Percentiles rank a stretch among this genome's conserved stretches.
Conservation (phyloP, 2,113 vertebrate genomes). For the Todiramphus saurophagus region DNA sequence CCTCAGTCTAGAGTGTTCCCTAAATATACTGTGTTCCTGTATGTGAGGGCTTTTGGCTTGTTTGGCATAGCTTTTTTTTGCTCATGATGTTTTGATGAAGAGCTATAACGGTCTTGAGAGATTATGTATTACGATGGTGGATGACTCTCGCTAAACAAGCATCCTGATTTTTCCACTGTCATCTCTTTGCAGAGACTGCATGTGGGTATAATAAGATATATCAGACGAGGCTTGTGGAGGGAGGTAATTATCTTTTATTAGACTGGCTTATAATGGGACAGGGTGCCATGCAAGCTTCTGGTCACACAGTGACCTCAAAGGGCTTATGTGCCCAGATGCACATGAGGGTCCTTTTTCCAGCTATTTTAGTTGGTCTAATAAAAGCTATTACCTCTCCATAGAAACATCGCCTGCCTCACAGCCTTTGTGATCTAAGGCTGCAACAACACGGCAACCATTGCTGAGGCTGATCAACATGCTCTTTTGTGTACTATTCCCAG, state of each 20-base stretch:
- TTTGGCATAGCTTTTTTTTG: background rate
- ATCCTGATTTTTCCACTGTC: background rate
- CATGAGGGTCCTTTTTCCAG: background rate
- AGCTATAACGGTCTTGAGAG: background rate
- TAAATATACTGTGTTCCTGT: background rate
- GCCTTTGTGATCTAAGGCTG: background rate
- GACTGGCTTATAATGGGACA: background rate
- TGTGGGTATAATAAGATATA: background rate
- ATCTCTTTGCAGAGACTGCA: background rate
- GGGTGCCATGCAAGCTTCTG: background rate
- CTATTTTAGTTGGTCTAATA: slow-evolving; percentile 1
- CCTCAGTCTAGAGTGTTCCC: background rate
- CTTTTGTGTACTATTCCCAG: background rate
- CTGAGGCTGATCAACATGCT: fast-evolving
- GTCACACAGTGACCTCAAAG: background rate
- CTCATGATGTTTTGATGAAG: background rate
- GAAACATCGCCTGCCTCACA: slow-evolving; percentile 1
- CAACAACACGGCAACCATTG: background rate
- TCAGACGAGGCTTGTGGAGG: background rate
- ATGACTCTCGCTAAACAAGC: background rate
- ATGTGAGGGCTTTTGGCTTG: background rate
- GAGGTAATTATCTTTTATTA: slow-evolving; percentile 31
- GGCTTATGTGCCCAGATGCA: background rate
- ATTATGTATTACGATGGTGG: background rate
- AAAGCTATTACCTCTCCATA: slow-evolving; percentile 17